A percentile compares a stretch with the other conserved stretches of the same genome.
Evolutionary conservation across 2,797 vertebrate genomes (phyloP).

Genomic region (Helostoma temminkii): DNA sequence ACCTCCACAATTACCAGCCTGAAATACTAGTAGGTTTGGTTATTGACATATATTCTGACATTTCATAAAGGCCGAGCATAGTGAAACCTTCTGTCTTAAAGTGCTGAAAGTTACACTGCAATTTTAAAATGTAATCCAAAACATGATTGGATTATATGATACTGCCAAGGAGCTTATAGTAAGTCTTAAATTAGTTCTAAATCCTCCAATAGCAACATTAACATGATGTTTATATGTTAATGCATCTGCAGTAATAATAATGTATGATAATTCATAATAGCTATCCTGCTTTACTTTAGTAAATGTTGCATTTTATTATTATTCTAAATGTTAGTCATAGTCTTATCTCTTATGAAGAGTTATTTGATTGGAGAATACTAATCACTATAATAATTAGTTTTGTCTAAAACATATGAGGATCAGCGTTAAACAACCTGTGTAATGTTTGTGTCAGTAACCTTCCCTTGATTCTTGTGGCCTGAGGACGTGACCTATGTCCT

Average conservation of each 20-base stretch:
- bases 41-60: too few species aligned
- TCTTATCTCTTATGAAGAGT: not conserved
- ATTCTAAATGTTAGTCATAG: not conserved
- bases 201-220: not conserved
- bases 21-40: too few species aligned
- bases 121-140: not conserved
- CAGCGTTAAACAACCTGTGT: not conserved
- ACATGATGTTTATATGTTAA: too few species aligned
- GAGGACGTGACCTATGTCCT: slow-evolving; percentile 16
- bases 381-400: not conserved
- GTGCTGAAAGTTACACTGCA: not conserved
- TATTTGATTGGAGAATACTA: not conserved
- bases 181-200: too few species aligned
- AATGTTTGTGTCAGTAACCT: not conserved
- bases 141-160: not conserved
- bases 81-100: too few species aligned
- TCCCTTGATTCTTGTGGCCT: not conserved
- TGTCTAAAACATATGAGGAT: not conserved
- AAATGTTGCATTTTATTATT: too few species aligned
- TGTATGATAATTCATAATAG: too few species aligned
- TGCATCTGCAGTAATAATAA: not conserved
- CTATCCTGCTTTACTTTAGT: not conserved
- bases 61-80: too few species aligned
- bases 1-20: too few species aligned
- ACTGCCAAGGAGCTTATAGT: not conserved